phyloP scores from a whole-genome alignment of 2,797 vertebrate genomes.

The Xiphophorus birchmanni region DNA sequence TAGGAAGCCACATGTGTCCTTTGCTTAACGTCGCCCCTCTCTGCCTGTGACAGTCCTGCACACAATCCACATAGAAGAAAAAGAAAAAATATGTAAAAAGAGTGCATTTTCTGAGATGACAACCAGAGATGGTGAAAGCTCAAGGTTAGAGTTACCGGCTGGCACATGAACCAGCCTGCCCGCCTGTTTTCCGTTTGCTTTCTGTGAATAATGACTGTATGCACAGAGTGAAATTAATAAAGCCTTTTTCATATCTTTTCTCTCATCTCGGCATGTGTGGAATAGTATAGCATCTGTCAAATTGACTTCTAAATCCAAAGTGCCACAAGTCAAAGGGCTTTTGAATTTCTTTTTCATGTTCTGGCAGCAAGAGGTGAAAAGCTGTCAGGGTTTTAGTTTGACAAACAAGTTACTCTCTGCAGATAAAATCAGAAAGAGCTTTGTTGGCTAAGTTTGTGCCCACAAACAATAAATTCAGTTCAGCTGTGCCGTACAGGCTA shows the following conservation, averaged over 20 bases:
- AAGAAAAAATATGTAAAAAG: conserved; percentile 51
- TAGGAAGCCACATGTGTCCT: conserved; percentile 89
- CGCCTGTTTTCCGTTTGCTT: conserved; percentile 43
- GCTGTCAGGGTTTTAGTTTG: conserved; percentile 65
- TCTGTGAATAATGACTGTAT: conserved; percentile 69
- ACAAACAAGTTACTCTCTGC: conserved; percentile 40
- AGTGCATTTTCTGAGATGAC: conserved; percentile 77
- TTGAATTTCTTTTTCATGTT: conserved; percentile 31
- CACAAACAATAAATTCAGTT: not conserved
- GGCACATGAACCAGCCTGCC: conserved; percentile 52
- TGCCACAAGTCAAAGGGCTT: conserved; percentile 67
- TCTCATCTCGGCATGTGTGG: conserved; percentile 43
- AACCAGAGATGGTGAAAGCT: conserved; percentile 72
- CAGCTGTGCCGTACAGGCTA: not conserved
- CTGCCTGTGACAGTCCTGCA: conserved; percentile 75
- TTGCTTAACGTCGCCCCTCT: conserved; percentile 85
- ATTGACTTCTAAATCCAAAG: conserved; percentile 67
- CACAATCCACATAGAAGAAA: conserved; percentile 80
- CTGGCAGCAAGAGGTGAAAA: conserved; percentile 56
- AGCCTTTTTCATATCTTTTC: conserved; percentile 62
- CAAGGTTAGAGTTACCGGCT: conserved; percentile 78
- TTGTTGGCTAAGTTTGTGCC: not conserved
- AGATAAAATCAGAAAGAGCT: conserved; percentile 36
- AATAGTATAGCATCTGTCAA: conserved; percentile 71
- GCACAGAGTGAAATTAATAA: conserved; percentile 76